phyloP scores from a whole-genome alignment of 2,888 invertebrate species.

The Zootermopsis nevadensis region DNA sequence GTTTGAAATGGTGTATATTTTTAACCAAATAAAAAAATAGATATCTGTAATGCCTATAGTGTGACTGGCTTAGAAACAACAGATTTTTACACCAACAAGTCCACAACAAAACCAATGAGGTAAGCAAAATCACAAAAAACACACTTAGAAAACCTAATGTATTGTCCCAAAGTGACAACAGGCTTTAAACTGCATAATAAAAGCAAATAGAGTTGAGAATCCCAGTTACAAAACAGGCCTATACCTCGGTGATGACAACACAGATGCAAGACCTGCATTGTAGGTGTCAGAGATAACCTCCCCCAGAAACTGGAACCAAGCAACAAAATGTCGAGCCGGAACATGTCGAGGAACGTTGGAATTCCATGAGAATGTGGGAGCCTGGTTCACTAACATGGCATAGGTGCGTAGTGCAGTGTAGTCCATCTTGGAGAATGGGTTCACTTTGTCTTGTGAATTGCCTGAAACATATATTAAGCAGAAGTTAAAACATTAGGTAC shows the following conservation, averaged over 20 bases:
- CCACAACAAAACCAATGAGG: too few relatives aligned
- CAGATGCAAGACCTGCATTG: conserved; percentile 24
- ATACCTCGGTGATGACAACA: conserved; percentile 25
- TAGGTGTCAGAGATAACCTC: conserved; percentile 12
- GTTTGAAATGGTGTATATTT: too few relatives aligned
- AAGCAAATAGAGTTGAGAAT: too few relatives aligned
- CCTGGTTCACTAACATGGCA: conserved; percentile 21
- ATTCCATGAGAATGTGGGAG: neutral
- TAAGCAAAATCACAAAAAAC: too few relatives aligned
- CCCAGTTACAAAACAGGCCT: too few relatives aligned
- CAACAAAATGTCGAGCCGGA: conserved; percentile 14
- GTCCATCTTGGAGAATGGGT: conserved; percentile 28
- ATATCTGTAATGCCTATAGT: too few relatives aligned
- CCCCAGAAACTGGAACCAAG: conserved; percentile 31
- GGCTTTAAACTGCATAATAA: too few relatives aligned
- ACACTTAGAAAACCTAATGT: too few relatives aligned
- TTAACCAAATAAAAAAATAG: too few relatives aligned
- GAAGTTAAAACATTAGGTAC: neutral
- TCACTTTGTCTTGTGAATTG: neutral
- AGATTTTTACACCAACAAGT: too few relatives aligned
- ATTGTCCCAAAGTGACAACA: too few relatives aligned
- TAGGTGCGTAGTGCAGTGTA: conserved; percentile 2
- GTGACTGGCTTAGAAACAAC: too few relatives aligned
- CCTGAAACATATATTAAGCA: neutral
- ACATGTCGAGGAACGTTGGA: neutral